Evolutionary conservation across 2,888 invertebrate genomes (phyloP), one percentile per base, ranked within the genome.

Genomic region (Drosophila falleni): DNA sequence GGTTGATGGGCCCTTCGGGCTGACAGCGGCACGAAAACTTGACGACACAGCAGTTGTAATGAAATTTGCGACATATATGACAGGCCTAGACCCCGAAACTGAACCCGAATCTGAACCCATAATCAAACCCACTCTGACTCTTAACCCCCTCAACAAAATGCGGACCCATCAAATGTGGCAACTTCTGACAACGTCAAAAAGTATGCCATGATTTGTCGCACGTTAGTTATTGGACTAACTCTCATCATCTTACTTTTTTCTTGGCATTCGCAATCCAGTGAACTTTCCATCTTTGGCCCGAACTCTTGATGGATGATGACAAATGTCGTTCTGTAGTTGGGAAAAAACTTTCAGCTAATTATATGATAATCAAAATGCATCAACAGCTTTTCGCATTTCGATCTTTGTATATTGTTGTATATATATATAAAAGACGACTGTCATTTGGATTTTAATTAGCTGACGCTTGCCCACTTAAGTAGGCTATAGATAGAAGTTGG

Each of bases 51-150:
- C 87, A 85, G 49, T 77, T 78, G 74, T 85, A 85, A 85, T 85
- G 85, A 87, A 87, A 87, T 87, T 87, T 87, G 84, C 71, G 85
- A 85, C 82, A 85, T 87, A 62, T 73, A 78, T 87, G 87, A 87
- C 84, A 87, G 75, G 41, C 78, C 31, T 19, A 53, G 41, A 60
- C 8, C 33, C 49, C 26, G 29, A 49, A 15, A 42, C 41, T n/a
- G 29, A 31, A 41, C 8, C 50, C 55, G 42, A 63, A 55, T 3
- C 6, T 5, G 29, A 29, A 23, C 23, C 23, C 23, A 3, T 23
- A 23, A 4, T 23, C 15, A 13, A 39, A 13, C 23, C 39, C 23
- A 13, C 23, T 29, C 23, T 10, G 11, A 23, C 33, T 13, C 5
- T 16, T 19, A 53, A 59, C 29, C 41, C 50, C 35, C 37, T 26